Evolutionary conservation across 2,113 vertebrate species (phyloP).

Genomic region (Nannospalax galili): DNA sequence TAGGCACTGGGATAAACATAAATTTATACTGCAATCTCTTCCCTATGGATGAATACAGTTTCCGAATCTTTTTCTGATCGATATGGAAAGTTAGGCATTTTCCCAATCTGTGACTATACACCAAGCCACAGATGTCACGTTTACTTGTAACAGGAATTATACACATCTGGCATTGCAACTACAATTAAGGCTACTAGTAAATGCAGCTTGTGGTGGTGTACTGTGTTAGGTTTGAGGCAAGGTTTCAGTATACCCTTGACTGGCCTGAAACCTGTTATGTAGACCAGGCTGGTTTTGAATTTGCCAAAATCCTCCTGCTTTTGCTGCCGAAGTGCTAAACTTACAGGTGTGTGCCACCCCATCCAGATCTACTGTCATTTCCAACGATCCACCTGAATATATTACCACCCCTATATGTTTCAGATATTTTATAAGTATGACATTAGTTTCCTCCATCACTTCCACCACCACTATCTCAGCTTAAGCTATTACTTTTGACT

Average conservation of each 20-base stretch:
- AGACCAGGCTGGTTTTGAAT: not conserved
- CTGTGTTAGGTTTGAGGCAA: not conserved
- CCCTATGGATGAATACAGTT: not conserved
- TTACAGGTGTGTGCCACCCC: not conserved
- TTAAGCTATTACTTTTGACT: not conserved
- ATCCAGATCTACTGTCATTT: not conserved
- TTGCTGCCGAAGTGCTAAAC: not conserved
- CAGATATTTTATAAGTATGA: not conserved
- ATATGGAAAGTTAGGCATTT: conserved; percentile 14
- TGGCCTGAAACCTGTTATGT: not conserved
- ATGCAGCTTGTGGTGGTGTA: not conserved
- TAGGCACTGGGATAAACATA: not conserved
- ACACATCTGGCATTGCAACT: not conserved
- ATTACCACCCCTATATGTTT: not conserved
- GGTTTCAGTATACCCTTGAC: not conserved
- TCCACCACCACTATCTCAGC: not conserved
- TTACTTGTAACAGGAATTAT: not conserved
- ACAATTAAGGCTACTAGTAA: not conserved
- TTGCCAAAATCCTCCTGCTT: not conserved
- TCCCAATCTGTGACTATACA: not conserved
- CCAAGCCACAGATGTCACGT: not conserved
- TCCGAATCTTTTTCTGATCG: not conserved
- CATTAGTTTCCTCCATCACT: not conserved
- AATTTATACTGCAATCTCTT: not conserved
- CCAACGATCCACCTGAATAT: not conserved